phyloP scores from a whole-genome alignment of 2,888 invertebrate genomes.

The Rhagium mordax region DNA sequence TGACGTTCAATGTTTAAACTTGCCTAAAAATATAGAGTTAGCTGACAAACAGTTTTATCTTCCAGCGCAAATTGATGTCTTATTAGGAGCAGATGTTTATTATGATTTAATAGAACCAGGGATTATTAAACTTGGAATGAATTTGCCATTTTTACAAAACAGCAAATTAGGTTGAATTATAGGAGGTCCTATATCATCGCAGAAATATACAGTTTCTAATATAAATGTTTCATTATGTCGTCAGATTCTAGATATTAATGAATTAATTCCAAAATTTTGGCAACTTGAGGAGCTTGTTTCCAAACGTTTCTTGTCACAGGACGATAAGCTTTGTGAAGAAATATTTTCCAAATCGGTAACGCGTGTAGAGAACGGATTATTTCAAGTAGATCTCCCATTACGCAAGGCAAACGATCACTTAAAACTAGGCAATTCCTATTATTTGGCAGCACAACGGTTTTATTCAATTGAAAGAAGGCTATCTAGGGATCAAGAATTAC shows the following conservation, averaged over 20 bases:
- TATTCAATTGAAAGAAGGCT: conserved; percentile 18
- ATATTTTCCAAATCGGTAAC: background rate
- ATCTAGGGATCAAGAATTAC: background rate
- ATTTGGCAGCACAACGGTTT: background rate
- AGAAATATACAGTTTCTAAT: background rate
- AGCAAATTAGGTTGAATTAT: conserved; percentile 28
- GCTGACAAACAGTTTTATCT: conserved; percentile 15
- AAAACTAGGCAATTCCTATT: conserved; percentile 23
- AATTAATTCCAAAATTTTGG: conserved; percentile 26
- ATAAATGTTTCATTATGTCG: background rate
- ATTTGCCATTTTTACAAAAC: conserved; percentile 7
- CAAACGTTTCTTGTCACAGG: background rate
- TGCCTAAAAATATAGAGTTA: conserved; percentile 1
- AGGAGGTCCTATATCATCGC: conserved; percentile 4
- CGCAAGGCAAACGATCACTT: background rate
- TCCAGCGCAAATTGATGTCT: conserved; percentile 2
- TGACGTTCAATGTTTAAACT: background rate
- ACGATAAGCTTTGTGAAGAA: conserved; percentile 6
- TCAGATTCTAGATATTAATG: background rate
- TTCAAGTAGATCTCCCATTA: conserved; percentile 1
- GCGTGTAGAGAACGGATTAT: background rate
- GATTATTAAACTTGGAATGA: background rate
- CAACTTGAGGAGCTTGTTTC: conserved; percentile 14
- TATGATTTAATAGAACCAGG: conserved; percentile 26
- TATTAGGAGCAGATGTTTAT: conserved; percentile 20